Conservation (phyloP, 2,888 invertebrate species). For the Cataglyphis rosenhaueri region DNA sequence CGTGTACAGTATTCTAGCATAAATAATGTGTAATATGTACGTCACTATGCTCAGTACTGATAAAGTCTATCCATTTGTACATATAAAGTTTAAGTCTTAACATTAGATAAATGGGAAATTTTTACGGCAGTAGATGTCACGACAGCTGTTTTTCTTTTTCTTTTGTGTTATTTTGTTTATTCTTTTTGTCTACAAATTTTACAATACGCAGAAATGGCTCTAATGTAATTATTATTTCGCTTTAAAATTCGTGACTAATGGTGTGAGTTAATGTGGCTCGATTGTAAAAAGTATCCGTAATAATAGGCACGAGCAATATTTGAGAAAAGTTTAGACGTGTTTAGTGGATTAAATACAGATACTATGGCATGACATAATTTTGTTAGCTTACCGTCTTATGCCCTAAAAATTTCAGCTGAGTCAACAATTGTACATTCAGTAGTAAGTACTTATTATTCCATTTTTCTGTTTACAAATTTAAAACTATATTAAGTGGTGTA, state of each 20-base stretch:
- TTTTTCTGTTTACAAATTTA: constrained; percentile 62
- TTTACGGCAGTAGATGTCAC: constrained; percentile 53
- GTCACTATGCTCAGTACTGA: constrained; percentile 72
- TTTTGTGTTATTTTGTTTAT: neutral
- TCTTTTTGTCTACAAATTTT: neutral
- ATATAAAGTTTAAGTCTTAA: constrained; percentile 70
- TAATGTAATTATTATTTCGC: neutral
- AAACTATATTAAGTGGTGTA: constrained; percentile 49
- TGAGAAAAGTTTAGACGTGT: neutral
- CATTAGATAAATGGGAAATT: constrained; percentile 57
- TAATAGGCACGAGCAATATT: neutral
- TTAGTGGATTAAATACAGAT: neutral
- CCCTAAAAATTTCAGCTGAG: constrained; percentile 59
- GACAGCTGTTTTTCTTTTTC: neutral
- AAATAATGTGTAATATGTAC: constrained; percentile 67
- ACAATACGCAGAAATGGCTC: neutral
- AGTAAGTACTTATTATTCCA: constrained; percentile 74
- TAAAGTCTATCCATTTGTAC: constrained; percentile 77
- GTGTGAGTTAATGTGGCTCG: neutral
- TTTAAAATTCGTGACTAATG: constrained; percentile 1
- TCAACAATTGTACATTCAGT: constrained; percentile 71
- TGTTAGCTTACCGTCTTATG: constrained; percentile 40
- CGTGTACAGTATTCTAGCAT: constrained; percentile 78
- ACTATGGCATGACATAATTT: neutral
- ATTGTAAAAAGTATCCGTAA: constrained; percentile 30